Base-by-base conservation (phyloP, 2,113 vertebrate genomes). In the Saccopteryx leptura region DNA sequence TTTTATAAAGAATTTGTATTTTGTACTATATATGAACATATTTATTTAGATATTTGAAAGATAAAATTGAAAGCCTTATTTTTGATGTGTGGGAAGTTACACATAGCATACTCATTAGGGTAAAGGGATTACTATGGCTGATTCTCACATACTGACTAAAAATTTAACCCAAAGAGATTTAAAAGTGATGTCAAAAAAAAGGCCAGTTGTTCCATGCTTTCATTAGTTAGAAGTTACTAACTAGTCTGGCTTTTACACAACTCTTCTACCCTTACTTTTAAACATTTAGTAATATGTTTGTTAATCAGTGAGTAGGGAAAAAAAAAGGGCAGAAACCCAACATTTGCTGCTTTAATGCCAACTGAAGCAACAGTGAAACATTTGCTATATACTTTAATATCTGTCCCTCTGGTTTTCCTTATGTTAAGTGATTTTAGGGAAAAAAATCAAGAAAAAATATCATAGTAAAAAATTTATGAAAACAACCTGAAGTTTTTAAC, bases 141-240 rank as follows among this genome's bases (percentile, higher is more conserved):
- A 98, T 98, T 98, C 95, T 97, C 72, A 97, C 76, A 95, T 96
- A 46, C 93, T 97, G 88, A 92, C 86, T 94, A 82, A 97, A 98
- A 97, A 98, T 98, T 97, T 98, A 98, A 95, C 96, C 92, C 95
- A 97, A 97, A 97, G 97, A 98, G 87, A 97, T 98, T 97, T 98
- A 95, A 96, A 97, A 98, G 88, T 97, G 92, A 97, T 97, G 79
- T 97, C 68, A 93, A 95, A 97, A 97, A 98, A 92, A 75, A 65
- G 31, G 54, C 66, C 98, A 96, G 94, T 97, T 98, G 90, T 79
- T 96, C 0, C 4, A 39, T 95, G 92, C 96, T 94, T 86, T 98
- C 85, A 95, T 98, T 98, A 96, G 94, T 93, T 97, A 87, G 56
- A 68, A 90, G 50, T 97, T 97, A 97, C 95, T 98, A 98, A 91